phyloP scores from a whole-genome alignment of 1,140 invertebrate species.

The Contarinia nasturtii region DNA sequence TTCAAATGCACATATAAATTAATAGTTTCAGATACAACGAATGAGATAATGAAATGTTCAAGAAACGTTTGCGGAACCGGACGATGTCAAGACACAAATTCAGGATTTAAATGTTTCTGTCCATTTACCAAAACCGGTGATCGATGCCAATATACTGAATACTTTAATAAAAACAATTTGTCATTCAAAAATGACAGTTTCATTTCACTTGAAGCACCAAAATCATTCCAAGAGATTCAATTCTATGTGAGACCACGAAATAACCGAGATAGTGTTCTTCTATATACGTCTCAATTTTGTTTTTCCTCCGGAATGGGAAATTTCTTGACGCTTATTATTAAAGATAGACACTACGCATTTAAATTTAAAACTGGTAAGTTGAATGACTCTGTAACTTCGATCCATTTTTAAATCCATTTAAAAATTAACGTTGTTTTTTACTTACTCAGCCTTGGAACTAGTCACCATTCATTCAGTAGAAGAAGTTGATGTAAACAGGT shows the following conservation, averaged over 20 bases:
- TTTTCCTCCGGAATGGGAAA: conserved; percentile 68
- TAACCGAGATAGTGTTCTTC: conserved; percentile 58
- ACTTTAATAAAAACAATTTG: conserved; percentile 17
- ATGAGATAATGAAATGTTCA: too few relatives aligned
- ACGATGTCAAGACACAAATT: conserved; percentile 53
- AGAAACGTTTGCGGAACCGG: conserved; percentile 72
- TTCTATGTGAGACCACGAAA: conserved; percentile 30
- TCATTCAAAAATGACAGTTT: conserved; percentile 23
- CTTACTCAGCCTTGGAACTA: conserved; percentile 18
- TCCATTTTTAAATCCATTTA: background rate
- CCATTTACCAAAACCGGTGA: conserved; percentile 62
- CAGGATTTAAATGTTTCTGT: conserved; percentile 68
- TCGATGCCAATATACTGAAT: conserved; percentile 34
- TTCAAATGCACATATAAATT: too few relatives aligned
- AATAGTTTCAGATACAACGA: too few relatives aligned
- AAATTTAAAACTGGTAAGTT: conserved; percentile 56
- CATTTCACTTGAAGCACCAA: conserved; percentile 21
- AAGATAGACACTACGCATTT: conserved; percentile 66
- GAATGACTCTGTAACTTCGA: too few relatives aligned
- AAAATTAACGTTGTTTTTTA: background rate
- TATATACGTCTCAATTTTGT: conserved; percentile 82
- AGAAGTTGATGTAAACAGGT: conserved; percentile 41
- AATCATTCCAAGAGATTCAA: conserved; percentile 17
- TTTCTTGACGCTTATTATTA: conserved; percentile 65
- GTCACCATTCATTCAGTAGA: conserved; percentile 41